Evolutionary conservation across 92 coral and sea anemone species (phyloP).

Genomic region (Heliopora coerulea): DNA sequence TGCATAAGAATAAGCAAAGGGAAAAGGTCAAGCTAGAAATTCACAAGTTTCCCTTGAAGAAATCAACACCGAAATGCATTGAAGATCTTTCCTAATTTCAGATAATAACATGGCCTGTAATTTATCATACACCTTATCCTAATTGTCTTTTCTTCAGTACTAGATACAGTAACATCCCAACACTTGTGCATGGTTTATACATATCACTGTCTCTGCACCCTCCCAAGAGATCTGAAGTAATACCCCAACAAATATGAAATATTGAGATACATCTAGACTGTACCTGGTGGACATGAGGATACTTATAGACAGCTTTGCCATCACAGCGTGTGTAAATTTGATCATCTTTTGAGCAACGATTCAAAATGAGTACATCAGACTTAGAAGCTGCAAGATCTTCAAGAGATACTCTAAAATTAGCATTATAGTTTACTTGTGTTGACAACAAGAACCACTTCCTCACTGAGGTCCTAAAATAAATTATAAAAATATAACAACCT

Average conservation of each 20-base stretch:
- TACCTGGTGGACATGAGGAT: slow-evolving; percentile 78
- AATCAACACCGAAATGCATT: too few relatives aligned
- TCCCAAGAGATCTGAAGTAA: not conserved
- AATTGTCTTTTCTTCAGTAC: too few relatives aligned
- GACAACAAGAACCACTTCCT: slow-evolving; percentile 63
- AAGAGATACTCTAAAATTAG: slow-evolving; percentile 44
- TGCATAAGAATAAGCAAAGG: too few relatives aligned
- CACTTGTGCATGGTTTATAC: not conserved
- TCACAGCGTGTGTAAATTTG: slow-evolving; percentile 61
- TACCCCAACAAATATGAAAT: not conserved
- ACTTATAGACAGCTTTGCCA: slow-evolving; percentile 45
- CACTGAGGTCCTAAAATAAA: slow-evolving; percentile 11
- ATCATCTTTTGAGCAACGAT: slow-evolving; percentile 50
- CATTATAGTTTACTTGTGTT: slow-evolving; percentile 64
- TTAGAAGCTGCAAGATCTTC: slow-evolving; percentile 52
- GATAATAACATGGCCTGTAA: too few relatives aligned
- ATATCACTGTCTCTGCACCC: not conserved
- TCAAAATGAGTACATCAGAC: slow-evolving; percentile 57
- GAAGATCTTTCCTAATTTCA: too few relatives aligned
- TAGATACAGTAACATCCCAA: too few relatives aligned
- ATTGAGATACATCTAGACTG: not conserved
- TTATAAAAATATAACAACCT: too few relatives aligned
- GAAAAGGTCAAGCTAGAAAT: too few relatives aligned
- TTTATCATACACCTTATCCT: too few relatives aligned
- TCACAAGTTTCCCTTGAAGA: too few relatives aligned